Base-by-base conservation (phyloP, 2,797 vertebrate species). In the Artibeus jamaicensis region DNA sequence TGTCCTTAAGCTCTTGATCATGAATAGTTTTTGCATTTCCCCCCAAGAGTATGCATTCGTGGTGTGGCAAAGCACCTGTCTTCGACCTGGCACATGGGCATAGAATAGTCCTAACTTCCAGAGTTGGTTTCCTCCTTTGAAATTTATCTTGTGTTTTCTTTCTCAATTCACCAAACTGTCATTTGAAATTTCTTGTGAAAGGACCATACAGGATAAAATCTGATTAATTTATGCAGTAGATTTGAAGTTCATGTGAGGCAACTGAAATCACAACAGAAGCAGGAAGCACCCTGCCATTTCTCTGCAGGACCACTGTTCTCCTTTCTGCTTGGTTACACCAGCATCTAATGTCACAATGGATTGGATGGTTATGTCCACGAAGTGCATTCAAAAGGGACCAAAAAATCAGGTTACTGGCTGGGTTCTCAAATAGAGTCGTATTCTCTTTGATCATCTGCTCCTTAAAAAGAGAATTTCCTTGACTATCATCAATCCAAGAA, bases 161-260 rank as follows among this genome's bases (percentile, higher is more conserved):
- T 68, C 79, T 91, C 68, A 92, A n/a, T 65, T 92, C 87, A 82
- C 53, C 92, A 62, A 89, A 74, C 37, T 82, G 67, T 42, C 62
- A 71, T 76, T 59, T 89, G 67, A 87, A 81, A 78, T 77, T 94
- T 96, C 83, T 86, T 95, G 86, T 81, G 81, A 96, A 86, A 86
- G 84, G 86, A 68, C 62, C 78, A 85, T n/a, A 62, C 85, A 32
- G 83, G 73, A 70, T 82, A 78, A 94, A 93, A 74, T 87, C 34
- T 82, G 77, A 53, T 77, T 90, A 86, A 67, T 85, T 86, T 22
- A 34, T 46, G 50, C 37, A 53, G 73, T 26, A n/a, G 68, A n/a
- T 46, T 3, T 91, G 65, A 91, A 84, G 78, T 83, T 65, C 68
- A 16, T 1, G 10, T 46, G 37, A 42, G 77, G 68, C 37, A 37